Base-by-base conservation (phyloP, 1,140 invertebrate genomes). In the Drosophila guanche region DNA sequence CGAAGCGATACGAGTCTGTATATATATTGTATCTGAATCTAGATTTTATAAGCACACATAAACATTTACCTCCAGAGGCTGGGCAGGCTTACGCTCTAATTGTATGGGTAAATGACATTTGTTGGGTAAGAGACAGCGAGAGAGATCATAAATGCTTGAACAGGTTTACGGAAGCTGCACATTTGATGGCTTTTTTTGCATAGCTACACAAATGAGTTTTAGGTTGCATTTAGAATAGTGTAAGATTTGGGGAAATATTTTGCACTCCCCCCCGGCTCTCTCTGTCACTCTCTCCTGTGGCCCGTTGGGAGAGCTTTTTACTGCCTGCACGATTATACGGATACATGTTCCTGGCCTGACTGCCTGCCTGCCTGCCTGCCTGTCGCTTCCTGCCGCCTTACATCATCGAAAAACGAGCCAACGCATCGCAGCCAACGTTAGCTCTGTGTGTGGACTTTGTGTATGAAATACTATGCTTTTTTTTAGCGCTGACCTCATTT, bases 321-420 rank as follows among this genome's bases (percentile, higher is more conserved):
- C 33, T 12, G 33, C 29, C 29, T 10, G 29, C 5, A 33, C 6
- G 27, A 2, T 0, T 29, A 29, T 29, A 10, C 8, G 29, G 29
- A 33, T 33, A 33, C 33, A 37, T 3, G 33, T 37, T 37, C 10
- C 33, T 12, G 33, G 33, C 10, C 33, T 33, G 29, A 2, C 7
- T 33, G 29, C 7, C 29, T 12, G 33, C 16, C 16, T 20, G 33
- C 16, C 16, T 20, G 29, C 8, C 7, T 33, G 29, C 29, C 29
- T 12, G 33, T 12, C 37, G 66, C 63, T 69, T 69, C 66, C 66
- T 69, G 50, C 29, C 29, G 65, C 62, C 65, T 68, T 69, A 69
- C 66, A 69, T 69, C 66, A 69, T 56, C 63, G 63, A 25, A 56
- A 69, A 69, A 66, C 66, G 63, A 63, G 66, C 63, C 62, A 68